A percentile compares a stretch with the other conserved stretches of the same genome.
Conservation (phyloP, 2,113 vertebrate species). For the Lophura nycthemera region DNA sequence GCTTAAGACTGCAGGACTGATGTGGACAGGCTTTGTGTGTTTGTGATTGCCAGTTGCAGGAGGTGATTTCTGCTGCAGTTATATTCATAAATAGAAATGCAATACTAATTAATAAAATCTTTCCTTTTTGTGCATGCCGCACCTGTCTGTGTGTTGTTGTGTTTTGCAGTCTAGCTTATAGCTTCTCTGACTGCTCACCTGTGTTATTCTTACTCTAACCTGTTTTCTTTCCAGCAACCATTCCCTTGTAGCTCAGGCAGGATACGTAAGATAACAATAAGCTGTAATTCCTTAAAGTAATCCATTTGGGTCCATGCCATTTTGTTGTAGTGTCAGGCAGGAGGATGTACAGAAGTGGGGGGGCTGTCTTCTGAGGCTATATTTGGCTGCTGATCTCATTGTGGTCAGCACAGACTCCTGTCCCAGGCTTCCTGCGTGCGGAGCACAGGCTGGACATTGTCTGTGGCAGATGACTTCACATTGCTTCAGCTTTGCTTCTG, state of each 20-base stretch:
- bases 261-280: not conserved
- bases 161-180: not conserved
- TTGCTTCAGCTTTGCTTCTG: not conserved
- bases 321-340: not conserved
- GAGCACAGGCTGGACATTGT: not conserved
- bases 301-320: not conserved
- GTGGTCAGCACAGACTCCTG: not conserved
- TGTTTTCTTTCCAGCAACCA: not conserved
- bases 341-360: not conserved
- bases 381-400: slow-evolving; percentile 15
- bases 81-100: not conserved
- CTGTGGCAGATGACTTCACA: not conserved
- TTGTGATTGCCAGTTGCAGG: not conserved
- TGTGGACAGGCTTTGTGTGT: not conserved
- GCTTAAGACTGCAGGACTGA: not conserved
- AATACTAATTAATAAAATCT: not conserved
- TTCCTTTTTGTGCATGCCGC: not conserved
- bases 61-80: not conserved
- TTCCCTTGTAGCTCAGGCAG: not conserved
- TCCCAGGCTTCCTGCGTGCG: not conserved
- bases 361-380: not conserved
- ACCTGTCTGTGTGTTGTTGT: no score
- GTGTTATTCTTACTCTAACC: not conserved
- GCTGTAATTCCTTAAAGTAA: not conserved
- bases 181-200: not conserved